Percentiles rank a stretch among this genome's conserved stretches.
Conservation (phyloP, 2,797 vertebrate species). For the Buphagus erythrorhynchus region DNA sequence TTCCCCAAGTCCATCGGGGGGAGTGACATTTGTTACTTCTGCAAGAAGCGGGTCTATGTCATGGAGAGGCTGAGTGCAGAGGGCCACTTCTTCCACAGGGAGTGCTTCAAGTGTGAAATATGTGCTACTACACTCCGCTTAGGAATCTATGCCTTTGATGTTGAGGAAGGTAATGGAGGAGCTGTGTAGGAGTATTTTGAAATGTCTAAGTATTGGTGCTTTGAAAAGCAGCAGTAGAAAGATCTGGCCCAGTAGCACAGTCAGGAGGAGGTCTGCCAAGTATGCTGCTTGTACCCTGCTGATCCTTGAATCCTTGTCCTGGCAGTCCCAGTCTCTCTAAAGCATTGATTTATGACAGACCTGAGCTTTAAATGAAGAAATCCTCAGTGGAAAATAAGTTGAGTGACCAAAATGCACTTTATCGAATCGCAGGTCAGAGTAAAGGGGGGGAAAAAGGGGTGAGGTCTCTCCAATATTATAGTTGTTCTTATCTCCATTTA, state of each 20-base stretch:
- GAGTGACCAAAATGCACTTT: not conserved
- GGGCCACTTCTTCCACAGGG: constrained; percentile 94
- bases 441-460: accelerated
- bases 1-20: constrained; percentile 87
- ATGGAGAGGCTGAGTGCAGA: constrained; percentile 93
- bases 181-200: not conserved
- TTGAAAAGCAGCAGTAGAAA: not conserved
- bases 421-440: not conserved
- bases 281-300: not conserved
- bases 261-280: not conserved
- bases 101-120: constrained; percentile 93
- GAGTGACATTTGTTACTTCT: constrained; percentile 89
- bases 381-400: not conserved
- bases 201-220: not conserved
- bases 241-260: not conserved
- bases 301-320: not conserved
- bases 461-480: not conserved
- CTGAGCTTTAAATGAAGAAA: not conserved
- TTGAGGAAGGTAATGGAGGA: constrained; percentile 84
- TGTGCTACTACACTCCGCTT: constrained; percentile 87
- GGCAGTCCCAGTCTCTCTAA: not conserved
- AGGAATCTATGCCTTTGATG: constrained; percentile 89
- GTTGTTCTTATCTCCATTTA: not conserved
- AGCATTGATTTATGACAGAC: not conserved
- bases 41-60: constrained; percentile 91